phyloP scores from a whole-genome alignment of 2,888 invertebrate species.

The Sinelater perroti region DNA sequence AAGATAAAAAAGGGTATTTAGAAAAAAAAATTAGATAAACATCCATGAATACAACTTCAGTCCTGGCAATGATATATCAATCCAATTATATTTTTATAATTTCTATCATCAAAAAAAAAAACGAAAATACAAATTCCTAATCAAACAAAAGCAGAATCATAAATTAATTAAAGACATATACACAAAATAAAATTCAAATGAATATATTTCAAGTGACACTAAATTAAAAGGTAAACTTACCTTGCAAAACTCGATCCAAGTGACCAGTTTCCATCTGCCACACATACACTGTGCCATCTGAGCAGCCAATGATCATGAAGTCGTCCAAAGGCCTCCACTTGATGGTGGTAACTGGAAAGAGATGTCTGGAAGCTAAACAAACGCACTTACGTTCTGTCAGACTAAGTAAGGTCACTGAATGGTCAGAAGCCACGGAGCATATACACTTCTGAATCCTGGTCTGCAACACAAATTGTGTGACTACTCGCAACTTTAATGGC shows the following conservation, averaged over 20 bases:
- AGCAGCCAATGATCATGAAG: constrained; percentile 96
- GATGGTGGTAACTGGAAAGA: constrained; percentile 94
- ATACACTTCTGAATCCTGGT: constrained; percentile 91
- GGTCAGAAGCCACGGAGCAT: constrained; percentile 96
- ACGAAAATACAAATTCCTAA: too few relatives aligned
- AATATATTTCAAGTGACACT: too few relatives aligned
- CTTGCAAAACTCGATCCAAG: constrained; percentile 93
- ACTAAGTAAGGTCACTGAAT: constrained; percentile 94
- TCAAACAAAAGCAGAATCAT: too few relatives aligned
- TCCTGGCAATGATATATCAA: too few relatives aligned
- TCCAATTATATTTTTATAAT: too few relatives aligned
- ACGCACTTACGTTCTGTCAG: constrained; percentile 93
- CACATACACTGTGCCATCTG: constrained; percentile 97
- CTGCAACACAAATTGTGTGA: constrained; percentile 64
- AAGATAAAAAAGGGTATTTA: too few relatives aligned
- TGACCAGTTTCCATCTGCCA: constrained; percentile 99
- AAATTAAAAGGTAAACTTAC: constrained; percentile 61
- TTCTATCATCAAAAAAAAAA: too few relatives aligned
- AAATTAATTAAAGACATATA: too few relatives aligned
- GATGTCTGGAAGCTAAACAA: constrained; percentile 88
- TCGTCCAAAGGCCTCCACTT: constrained; percentile 98
- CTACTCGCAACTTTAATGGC: neutral
- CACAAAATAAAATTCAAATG: too few relatives aligned
- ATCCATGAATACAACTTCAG: too few relatives aligned
- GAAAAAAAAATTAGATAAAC: too few relatives aligned